Evolutionary conservation across 2,113 vertebrate species (phyloP), one percentile per base, ranked within the genome.

Genomic region (Eublepharis macularius): DNA sequence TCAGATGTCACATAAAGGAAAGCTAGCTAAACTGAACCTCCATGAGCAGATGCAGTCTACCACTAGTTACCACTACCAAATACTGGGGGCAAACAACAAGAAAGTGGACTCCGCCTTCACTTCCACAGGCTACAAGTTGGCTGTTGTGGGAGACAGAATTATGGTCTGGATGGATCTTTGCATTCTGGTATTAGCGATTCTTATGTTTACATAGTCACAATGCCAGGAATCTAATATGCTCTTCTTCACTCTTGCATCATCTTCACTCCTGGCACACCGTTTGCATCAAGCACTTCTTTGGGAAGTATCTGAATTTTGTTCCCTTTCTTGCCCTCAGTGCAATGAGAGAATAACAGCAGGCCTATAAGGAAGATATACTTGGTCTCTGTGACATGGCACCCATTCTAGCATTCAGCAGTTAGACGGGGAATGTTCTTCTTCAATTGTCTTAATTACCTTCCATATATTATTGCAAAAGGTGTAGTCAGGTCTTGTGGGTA

Each of bases 321-420:
- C 83, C 76, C 65, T 91, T 92, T 94, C 93, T 91, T 51, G 82
- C 90, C 88, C 86, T 93, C 89, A 90, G 4, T 69, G 13, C 89
- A 3, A 0, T 81, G 79, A 84, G 65, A 93, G 91, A 92, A 57
- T 91, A 94, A 94, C 92, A 81, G 86, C 87, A 91, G 87, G 91
- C 93, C 91, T 91, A 10, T 90, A 82, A 81, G 75, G 89, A 57
- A 92, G 93, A 94, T 92, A 88, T 88, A 91, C 87, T 90, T 88
- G 89, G 92, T 89, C 89, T 94, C 92, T 94, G 91, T 94, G 90
- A 93, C 92, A 94, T 86, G 90, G 91, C 0, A 83, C 16, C 66
- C 66, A 90, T 94, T 92, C 92, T 93, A 93, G 92, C 91, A 94
- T 93, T 93, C 93, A 92, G 93, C 89, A 85, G 89, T 86, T 91